Evolutionary conservation across 1,140 invertebrate species (phyloP).

Genomic region (Leptopilina boulardi): DNA sequence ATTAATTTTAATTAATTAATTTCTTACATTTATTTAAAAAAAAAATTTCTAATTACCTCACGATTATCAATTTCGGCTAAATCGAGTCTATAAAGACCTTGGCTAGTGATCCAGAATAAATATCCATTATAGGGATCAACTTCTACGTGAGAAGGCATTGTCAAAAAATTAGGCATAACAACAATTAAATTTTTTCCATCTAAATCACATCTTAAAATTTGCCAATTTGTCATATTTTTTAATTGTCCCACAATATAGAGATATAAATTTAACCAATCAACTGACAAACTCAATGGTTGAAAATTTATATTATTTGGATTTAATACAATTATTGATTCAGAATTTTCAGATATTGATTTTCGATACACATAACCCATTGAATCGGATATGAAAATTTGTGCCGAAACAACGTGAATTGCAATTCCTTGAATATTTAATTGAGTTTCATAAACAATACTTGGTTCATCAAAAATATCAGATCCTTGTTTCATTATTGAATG

Average conservation of each 20-base stretch:
- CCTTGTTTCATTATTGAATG: constrained; percentile 82
- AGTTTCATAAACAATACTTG: constrained; percentile 77
- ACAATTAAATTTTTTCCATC: constrained; percentile 82
- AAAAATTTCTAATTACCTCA: constrained; percentile 75
- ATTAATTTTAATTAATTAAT: too few species aligned
- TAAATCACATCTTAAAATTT: constrained; percentile 85
- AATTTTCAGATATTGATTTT: constrained; percentile 72
- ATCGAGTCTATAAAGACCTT: constrained; percentile 87
- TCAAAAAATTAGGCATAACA: constrained; percentile 81
- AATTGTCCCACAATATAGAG: constrained; percentile 87
- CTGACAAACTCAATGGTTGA: constrained; percentile 81
- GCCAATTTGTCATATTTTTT: constrained; percentile 79
- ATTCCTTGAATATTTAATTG: constrained; percentile 78
- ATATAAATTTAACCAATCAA: constrained; percentile 92
- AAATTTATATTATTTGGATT: constrained; percentile 78
- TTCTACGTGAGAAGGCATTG: constrained; percentile 85
- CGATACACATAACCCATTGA: constrained; percentile 80
- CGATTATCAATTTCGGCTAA: constrained; percentile 84
- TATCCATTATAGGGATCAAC: constrained; percentile 96
- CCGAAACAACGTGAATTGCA: constrained; percentile 83
- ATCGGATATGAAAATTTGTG: constrained; percentile 86
- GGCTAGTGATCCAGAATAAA: constrained; percentile 86
- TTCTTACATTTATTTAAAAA: too few species aligned
- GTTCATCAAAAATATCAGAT: constrained; percentile 82
- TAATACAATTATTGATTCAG: constrained; percentile 75